Conservation (phyloP, 2,113 vertebrate species). For the Nestor notabilis region DNA sequence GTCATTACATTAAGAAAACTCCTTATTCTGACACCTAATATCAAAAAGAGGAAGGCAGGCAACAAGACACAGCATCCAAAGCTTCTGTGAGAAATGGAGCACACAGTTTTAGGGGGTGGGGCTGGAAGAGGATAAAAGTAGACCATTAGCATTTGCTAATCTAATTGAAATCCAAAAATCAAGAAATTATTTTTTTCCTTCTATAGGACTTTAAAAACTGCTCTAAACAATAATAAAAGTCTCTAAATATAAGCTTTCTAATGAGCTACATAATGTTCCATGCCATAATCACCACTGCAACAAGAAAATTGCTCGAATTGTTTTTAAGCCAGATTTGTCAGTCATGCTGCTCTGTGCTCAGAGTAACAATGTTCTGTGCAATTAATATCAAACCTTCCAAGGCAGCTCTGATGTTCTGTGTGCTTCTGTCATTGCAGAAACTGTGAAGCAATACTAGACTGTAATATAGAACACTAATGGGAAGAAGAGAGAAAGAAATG, state of each 20-base stretch:
- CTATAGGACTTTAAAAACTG: neutral
- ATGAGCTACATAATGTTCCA: constrained; percentile 41
- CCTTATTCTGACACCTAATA: neutral
- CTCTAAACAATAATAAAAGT: constrained; percentile 38
- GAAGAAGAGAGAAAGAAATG: neutral
- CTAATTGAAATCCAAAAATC: neutral
- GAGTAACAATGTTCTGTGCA: constrained; percentile 45
- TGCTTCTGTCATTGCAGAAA: neutral
- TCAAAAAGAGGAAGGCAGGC: neutral
- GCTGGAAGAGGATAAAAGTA: neutral
- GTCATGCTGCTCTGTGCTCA: constrained; percentile 47
- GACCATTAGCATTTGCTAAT: neutral
- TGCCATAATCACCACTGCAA: constrained; percentile 49
- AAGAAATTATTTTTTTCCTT: neutral
- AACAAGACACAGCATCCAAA: neutral
- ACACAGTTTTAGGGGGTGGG: neutral
- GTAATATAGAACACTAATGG: neutral
- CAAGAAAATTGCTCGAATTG: constrained; percentile 9
- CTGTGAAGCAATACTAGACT: neutral
- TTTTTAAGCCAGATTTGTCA: constrained; percentile 40
- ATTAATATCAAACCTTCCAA: constrained; percentile 55
- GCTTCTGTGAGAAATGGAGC: neutral
- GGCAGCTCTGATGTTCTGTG: neutral
- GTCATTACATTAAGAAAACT: neutral
- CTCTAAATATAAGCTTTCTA: constrained; percentile 33